Evolutionary conservation across 2,113 vertebrate species (phyloP).

Genomic region (Cololabis saira): DNA sequence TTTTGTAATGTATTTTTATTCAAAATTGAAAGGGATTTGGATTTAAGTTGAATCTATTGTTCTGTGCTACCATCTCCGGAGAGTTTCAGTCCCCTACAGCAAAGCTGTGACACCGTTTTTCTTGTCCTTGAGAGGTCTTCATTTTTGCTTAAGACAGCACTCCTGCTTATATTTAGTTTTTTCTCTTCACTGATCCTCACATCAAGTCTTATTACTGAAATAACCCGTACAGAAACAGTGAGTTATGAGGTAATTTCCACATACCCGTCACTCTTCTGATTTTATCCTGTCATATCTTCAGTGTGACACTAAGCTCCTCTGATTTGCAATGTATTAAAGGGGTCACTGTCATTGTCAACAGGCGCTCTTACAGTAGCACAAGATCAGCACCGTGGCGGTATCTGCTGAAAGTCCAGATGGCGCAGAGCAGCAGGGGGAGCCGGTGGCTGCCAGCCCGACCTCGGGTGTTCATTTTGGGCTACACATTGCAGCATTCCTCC

Average conservation of each 20-base stretch:
- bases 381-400: slow-evolving; percentile 55
- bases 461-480: slow-evolving; percentile 38
- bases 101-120: slow-evolving; percentile 46
- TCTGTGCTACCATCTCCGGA: slow-evolving; percentile 40
- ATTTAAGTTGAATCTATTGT: slow-evolving; percentile 13
- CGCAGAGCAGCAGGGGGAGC: slow-evolving; percentile 50
- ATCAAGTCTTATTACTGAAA: slow-evolving; percentile 8
- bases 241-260: background rate
- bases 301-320: slow-evolving; percentile 28
- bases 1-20: slow-evolving; percentile 15
- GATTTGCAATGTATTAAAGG: slow-evolving; percentile 37
- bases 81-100: slow-evolving; percentile 41
- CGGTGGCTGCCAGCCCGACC: slow-evolving; percentile 46
- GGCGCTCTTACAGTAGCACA: slow-evolving; percentile 26
- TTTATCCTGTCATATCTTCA: slow-evolving; percentile 5
- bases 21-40: background rate
- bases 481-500: slow-evolving; percentile 24
- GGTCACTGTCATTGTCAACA: slow-evolving; percentile 53
- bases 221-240: background rate
- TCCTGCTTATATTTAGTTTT: too few relatives aligned
- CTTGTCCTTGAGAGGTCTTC: slow-evolving; percentile 66
- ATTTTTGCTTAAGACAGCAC: slow-evolving; percentile 21
- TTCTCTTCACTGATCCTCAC: slow-evolving; percentile 8
- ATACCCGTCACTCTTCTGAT: background rate
- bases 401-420: slow-evolving; percentile 67